Percentiles rank a stretch among this genome's conserved stretches.
Conservation (phyloP, 2,113 vertebrate species). For the Ginglymostoma cirratum region DNA sequence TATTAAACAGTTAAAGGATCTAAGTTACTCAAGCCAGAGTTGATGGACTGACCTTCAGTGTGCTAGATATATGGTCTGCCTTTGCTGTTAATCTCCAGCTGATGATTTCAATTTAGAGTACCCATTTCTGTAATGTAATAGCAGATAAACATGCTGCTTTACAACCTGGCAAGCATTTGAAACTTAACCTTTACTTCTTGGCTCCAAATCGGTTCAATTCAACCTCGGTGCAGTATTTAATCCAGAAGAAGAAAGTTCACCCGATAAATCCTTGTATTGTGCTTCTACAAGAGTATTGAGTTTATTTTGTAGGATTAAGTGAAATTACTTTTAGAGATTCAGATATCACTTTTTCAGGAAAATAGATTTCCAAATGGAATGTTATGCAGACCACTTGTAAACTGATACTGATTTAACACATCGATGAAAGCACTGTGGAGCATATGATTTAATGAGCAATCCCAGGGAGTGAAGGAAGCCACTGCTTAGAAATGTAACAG, state of each 20-base stretch:
- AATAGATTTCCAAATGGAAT: not conserved
- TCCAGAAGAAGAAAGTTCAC: not conserved
- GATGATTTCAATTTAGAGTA: slow-evolving; percentile 2
- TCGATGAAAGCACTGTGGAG: not conserved
- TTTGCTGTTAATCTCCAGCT: not conserved
- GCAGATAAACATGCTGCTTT: not conserved
- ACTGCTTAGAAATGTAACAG: slow-evolving; percentile 14
- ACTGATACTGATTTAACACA: not conserved
- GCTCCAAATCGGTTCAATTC: not conserved
- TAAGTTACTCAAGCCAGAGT: not conserved
- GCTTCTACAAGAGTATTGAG: not conserved
- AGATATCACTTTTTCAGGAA: not conserved
- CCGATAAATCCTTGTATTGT: not conserved
- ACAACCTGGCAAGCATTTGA: not conserved
- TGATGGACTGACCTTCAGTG: not conserved
- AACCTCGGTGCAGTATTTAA: not conserved
- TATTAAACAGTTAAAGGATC: not conserved
- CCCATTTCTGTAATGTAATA: slow-evolving; percentile 14
- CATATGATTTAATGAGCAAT: not conserved
- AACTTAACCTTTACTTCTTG: not conserved
- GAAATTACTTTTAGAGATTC: not conserved
- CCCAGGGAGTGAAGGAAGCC: not conserved
- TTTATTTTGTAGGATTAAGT: not conserved
- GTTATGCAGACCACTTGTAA: slow-evolving; percentile 1
- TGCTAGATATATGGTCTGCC: not conserved